Evolutionary conservation across 2,888 invertebrate genomes (phyloP).

Genomic region (Agonopterix heracliana): DNA sequence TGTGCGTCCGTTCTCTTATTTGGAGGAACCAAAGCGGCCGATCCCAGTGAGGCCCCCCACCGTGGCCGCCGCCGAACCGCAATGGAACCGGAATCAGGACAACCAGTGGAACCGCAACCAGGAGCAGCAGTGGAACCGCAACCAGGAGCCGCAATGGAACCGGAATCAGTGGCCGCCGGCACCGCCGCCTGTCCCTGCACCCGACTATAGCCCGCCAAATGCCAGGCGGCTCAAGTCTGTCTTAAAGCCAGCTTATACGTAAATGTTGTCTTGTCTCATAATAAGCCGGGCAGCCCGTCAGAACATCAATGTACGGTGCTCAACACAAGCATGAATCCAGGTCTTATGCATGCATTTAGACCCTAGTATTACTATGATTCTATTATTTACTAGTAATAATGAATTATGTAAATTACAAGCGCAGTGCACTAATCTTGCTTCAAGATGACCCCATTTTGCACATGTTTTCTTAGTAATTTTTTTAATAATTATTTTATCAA

Average conservation of each 20-base stretch:
- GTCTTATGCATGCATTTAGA: no score
- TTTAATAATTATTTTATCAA: background rate
- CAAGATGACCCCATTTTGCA: no score
- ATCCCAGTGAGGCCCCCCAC: slow-evolving; percentile 23
- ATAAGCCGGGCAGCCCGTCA: background rate
- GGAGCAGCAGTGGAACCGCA: background rate
- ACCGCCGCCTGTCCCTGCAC: slow-evolving; percentile 37
- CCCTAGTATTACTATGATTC: no score
- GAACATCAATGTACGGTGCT: background rate
- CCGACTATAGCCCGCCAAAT: slow-evolving; percentile 53
- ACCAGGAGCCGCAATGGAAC: background rate
- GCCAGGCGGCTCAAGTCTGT: slow-evolving; percentile 55
- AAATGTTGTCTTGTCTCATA: slow-evolving; percentile 9
- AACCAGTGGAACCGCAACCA: slow-evolving; percentile 4
- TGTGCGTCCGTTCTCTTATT: slow-evolving; percentile 49
- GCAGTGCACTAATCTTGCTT: no score
- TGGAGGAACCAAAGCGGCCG: slow-evolving; percentile 40
- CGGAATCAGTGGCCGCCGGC: slow-evolving; percentile 18
- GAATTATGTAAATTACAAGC: no score
- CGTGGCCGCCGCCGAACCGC: slow-evolving; percentile 20
- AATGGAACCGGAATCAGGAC: no score
- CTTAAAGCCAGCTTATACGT: slow-evolving; percentile 45
- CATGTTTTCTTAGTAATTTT: background rate
- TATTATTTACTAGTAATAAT: no score
- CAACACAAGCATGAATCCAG: background rate